Percentiles rank a stretch among this genome's conserved stretches.
Evolutionary conservation across 1,140 invertebrate species (phyloP).

Genomic region (Cryptotermes secundus): DNA sequence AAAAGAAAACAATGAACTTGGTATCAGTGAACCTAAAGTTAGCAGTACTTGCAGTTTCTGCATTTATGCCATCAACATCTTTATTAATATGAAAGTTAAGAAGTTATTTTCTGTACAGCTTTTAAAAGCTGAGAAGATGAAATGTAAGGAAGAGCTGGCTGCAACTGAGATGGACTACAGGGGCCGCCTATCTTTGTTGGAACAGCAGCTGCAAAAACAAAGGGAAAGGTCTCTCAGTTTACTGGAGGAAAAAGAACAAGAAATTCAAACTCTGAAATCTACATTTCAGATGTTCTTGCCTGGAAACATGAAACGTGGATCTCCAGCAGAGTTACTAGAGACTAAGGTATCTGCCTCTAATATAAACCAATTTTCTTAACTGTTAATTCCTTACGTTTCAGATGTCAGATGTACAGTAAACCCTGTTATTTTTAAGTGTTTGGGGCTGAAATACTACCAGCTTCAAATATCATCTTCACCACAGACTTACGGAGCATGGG

Average conservation of each 20-base stretch:
- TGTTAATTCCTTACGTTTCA: too few species aligned
- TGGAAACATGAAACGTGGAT: background rate
- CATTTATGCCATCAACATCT: too few species aligned
- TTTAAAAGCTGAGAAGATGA: conserved; percentile 58
- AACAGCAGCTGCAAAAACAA: conserved; percentile 76
- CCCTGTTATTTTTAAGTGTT: too few species aligned
- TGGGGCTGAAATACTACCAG: too few species aligned
- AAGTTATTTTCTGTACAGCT: conserved; percentile 39
- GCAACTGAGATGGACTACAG: conserved; percentile 58
- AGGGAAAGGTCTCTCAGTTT: conserved; percentile 73
- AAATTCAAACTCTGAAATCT: conserved; percentile 65
- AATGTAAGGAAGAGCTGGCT: conserved; percentile 57
- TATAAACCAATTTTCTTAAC: too few species aligned
- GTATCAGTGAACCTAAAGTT: too few species aligned
- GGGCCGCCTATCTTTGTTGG: conserved; percentile 60
- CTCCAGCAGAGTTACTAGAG: background rate
- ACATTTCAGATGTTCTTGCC: conserved; percentile 57
- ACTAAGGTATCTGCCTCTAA: background rate
- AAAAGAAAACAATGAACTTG: too few species aligned
- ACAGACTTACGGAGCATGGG: too few species aligned
- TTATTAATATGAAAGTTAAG: too few species aligned
- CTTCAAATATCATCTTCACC: too few species aligned
- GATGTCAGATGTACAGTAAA: too few species aligned
- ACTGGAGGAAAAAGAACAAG: conserved; percentile 77
- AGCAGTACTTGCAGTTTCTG: too few species aligned